phyloP scores from a whole-genome alignment of 1,140 invertebrate species.

The Dysdera silvatica region DNA sequence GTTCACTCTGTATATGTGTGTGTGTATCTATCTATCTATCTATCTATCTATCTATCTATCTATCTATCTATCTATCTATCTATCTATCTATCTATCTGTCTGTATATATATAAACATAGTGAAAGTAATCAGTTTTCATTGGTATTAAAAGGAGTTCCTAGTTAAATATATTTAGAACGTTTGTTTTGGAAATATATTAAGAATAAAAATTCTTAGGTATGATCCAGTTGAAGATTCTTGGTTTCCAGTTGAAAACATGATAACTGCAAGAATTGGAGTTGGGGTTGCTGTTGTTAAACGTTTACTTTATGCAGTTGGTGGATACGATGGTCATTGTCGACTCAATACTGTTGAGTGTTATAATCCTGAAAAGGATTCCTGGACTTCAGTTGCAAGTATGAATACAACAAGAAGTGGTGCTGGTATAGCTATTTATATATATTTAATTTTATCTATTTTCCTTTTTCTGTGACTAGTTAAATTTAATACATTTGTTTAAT shows the following conservation, averaged over 20 bases:
- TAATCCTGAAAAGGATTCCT: conserved; percentile 66
- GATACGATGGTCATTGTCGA: conserved; percentile 96
- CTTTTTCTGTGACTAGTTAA: conserved; percentile 60
- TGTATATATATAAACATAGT: too few species aligned
- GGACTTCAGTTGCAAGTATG: conserved; percentile 71
- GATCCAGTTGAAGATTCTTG: conserved; percentile 81
- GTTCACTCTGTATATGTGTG: too few species aligned
- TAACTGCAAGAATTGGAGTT: conserved; percentile 69
- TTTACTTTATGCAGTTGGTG: conserved; percentile 81
- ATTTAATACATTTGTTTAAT: too few species aligned
- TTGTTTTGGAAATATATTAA: too few species aligned
- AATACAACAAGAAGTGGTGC: conserved; percentile 68
- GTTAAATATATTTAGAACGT: too few species aligned
- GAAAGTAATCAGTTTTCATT: too few species aligned
- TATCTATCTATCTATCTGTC: too few species aligned
- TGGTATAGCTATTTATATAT: background rate
- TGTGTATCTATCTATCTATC: too few species aligned
- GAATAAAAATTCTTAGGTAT: conserved; percentile 55
- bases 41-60: too few species aligned
- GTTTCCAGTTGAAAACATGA: conserved; percentile 73
- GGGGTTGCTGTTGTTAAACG: conserved; percentile 79
- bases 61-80: too few species aligned
- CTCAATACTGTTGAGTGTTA: conserved; percentile 90
- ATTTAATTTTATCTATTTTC: conserved; percentile 15
- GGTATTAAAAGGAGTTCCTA: background rate